Evolutionary conservation across 2,113 vertebrate genomes (phyloP), one percentile per base, ranked within the genome.

Genomic region (Promerops cafer): DNA sequence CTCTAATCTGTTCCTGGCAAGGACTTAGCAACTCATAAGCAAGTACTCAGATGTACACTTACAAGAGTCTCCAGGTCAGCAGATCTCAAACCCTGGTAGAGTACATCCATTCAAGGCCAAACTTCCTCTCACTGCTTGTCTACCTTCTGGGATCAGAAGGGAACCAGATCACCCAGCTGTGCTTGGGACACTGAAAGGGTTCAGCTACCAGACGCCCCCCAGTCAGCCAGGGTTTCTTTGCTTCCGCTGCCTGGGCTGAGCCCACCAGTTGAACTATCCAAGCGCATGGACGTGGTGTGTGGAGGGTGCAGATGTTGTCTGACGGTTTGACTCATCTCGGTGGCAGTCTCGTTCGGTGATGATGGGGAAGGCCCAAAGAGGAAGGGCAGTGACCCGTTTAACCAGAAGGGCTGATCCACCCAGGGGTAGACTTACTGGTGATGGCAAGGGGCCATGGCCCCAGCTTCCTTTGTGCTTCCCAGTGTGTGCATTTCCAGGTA

Each of bases 311-410:
- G 96, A 95, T 97, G 96, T 83, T 96, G 96, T 97, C 96, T 96
- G 96, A 93, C 95, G 5, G 96, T 97, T 97, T 96, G 95, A 95
- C 95, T 97, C 93, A 97, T 89, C 87, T 92, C 42, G 0, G 69
- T 78, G 95, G 56, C 89, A 95, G 95, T 96, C 95, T 97, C 96
- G 24, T 96, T 96, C 31, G 3, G 72, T 35, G 89, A 50, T 81
- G 93, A 66, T 1, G 96, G 96, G 96, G 94, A 96, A 97, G 96
- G 89, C 95, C 96, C 96, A 39, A 87, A 97, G 96, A 97, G 96
- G 96, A 97, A 97, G 96, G 56, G 96, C 96, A 97, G 76, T 78
- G 96, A 97, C 94, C 96, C 96, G 72, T 97, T 95, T 95, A 95
- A 97, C 95, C 96, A 96, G 89, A 95, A 74, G 37, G 83, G 76